A percentile compares a stretch with the other conserved stretches of the same genome.
phyloP scores from a whole-genome alignment of 2,888 invertebrate species.

The Teinopalpus imperialis region DNA sequence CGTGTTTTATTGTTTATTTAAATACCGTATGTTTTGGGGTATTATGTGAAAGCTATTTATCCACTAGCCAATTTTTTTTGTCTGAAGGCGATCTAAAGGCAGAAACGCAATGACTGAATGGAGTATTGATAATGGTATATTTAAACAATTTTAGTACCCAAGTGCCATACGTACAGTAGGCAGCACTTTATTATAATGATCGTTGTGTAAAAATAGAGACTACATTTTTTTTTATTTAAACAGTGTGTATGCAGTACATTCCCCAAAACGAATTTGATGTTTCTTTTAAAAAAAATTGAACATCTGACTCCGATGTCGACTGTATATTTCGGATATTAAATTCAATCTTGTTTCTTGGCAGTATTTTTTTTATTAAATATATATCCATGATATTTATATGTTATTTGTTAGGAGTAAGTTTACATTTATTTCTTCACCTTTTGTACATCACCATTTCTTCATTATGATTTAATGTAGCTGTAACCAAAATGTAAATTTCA shows the following conservation, averaged over 20 bases:
- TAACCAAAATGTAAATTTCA: slow-evolving; percentile 36
- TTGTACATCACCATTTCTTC: slow-evolving; percentile 23
- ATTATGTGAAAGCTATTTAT: slow-evolving; percentile 34
- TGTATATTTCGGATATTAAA: not conserved
- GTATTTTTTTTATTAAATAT: slow-evolving; percentile 15
- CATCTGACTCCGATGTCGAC: slow-evolving; percentile 8
- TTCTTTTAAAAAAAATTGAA: slow-evolving; percentile 25
- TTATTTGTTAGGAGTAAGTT: not conserved
- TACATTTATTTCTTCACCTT: slow-evolving; percentile 13
- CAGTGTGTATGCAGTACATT: slow-evolving; percentile 69
- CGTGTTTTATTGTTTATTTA: slow-evolving; percentile 48
- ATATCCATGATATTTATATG: not conserved
- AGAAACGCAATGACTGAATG: not conserved
- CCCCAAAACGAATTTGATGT: too few relatives aligned
- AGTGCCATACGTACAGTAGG: slow-evolving; percentile 26
- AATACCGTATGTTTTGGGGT: slow-evolving; percentile 52
- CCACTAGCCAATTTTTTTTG: not conserved
- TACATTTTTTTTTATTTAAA: too few relatives aligned
- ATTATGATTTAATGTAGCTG: slow-evolving; percentile 29
- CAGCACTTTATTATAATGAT: slow-evolving; percentile 4
- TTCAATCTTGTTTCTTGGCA: slow-evolving; percentile 15
- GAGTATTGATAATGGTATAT: not conserved
- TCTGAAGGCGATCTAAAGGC: not conserved
- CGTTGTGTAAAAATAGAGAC: slow-evolving; percentile 32
- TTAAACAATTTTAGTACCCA: not conserved